Evolutionary conservation across 1,140 invertebrate species (phyloP).

Genomic region (Vanessa atalanta): DNA sequence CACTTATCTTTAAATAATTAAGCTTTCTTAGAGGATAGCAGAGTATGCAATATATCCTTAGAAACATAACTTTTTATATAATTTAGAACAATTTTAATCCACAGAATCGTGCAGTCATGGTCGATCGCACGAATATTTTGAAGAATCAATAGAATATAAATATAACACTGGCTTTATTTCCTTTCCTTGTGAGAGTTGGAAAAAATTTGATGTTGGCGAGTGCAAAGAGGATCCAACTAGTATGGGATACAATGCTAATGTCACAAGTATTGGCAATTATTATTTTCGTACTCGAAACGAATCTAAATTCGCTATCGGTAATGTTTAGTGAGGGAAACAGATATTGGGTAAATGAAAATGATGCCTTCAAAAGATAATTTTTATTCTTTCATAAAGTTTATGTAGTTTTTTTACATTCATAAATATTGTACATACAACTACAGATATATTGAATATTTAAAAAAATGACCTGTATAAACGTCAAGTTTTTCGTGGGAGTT

Average conservation of each 20-base stretch:
- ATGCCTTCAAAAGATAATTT: not conserved
- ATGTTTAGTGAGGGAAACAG: not conserved
- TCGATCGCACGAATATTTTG: constrained; percentile 85
- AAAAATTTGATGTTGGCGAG: constrained; percentile 80
- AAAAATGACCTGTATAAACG: not conserved
- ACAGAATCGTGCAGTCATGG: constrained; percentile 89
- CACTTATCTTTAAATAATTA: too few relatives aligned
- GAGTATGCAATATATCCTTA: too few relatives aligned
- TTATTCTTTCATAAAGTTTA: not conserved
- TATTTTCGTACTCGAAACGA: constrained; percentile 83
- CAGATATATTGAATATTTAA: not conserved
- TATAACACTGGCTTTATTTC: constrained; percentile 81
- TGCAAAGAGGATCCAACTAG: constrained; percentile 77
- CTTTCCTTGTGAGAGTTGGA: constrained; percentile 82
- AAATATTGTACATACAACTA: not conserved
- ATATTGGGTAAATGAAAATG: not conserved
- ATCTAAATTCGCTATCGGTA: constrained; percentile 75
- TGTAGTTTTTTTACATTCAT: not conserved
- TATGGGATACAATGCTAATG: constrained; percentile 83
- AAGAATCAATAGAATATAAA: constrained; percentile 83
- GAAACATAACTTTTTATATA: too few relatives aligned
- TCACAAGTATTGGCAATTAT: constrained; percentile 81
- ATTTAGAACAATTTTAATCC: constrained; percentile 25
- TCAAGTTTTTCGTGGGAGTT: not conserved
- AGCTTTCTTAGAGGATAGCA: too few relatives aligned